Conservation (phyloP, 2,113 vertebrate species). For the Spilogale gracilis region DNA sequence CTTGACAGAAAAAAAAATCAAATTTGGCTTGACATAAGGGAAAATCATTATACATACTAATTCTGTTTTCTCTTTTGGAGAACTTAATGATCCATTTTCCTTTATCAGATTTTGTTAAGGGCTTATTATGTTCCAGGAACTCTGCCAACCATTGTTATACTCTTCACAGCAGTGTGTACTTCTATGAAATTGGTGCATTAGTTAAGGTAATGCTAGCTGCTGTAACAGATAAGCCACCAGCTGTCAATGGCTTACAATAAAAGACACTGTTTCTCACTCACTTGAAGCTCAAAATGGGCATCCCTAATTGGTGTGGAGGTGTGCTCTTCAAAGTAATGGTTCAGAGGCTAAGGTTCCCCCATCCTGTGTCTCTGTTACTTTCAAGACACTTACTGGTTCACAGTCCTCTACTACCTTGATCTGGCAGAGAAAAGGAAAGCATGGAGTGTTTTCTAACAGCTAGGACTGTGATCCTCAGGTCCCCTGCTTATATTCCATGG, state of each 20-base stretch:
- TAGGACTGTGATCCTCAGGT: background rate
- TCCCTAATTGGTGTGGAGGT: background rate
- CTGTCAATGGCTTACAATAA: background rate
- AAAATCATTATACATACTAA: conserved; percentile 83
- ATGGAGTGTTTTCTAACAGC: background rate
- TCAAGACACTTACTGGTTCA: background rate
- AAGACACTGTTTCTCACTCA: background rate
- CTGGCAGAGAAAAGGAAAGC: background rate
- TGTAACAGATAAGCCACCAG: background rate
- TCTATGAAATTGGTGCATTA: background rate
- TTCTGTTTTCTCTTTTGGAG: conserved; percentile 83
- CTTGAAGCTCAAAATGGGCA: background rate
- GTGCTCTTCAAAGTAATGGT: background rate
- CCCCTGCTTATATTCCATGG: background rate
- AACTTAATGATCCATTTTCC: conserved; percentile 63
- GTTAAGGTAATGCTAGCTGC: background rate
- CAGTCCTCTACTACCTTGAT: background rate
- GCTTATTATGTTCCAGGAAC: background rate
- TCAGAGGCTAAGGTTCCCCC: background rate
- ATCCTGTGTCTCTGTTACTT: background rate
- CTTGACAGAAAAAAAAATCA: conserved; percentile 84
- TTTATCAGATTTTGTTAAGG: conserved; percentile 45
- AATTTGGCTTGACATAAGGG: conserved; percentile 49
- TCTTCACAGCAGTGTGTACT: background rate
- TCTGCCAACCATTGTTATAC: conserved; percentile 13